Percentiles rank a stretch among this genome's conserved stretches.
Evolutionary conservation across 53 echinoderm and acorn worm genomes (phyloP).

Genomic region (Glandiceps talaboti): DNA sequence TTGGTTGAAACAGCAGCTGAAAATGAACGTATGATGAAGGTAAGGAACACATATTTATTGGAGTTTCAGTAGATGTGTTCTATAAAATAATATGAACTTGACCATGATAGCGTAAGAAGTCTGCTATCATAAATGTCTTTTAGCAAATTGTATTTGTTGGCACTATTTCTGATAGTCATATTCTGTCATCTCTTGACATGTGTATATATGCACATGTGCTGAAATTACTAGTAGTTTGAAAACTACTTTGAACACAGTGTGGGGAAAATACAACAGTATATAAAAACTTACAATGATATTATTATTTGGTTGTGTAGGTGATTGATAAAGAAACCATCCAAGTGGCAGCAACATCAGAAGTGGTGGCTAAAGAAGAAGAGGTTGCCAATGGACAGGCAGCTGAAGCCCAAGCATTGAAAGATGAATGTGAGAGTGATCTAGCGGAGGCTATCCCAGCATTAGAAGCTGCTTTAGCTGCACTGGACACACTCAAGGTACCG

Average conservation of each 20-base stretch:
- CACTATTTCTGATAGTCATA: too few species aligned
- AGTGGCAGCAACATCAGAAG: constrained; percentile 81
- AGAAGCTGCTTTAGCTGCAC: constrained; percentile 93
- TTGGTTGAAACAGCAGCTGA: constrained; percentile 92
- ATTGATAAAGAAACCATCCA: constrained; percentile 95
- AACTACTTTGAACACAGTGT: too few species aligned
- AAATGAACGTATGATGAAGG: constrained; percentile 99
- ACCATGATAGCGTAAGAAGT: too few species aligned
- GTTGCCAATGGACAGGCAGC: constrained; percentile 93
- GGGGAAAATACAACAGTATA: too few species aligned
- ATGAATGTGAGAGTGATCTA: constrained; percentile 97
- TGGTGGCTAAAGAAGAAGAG: constrained; percentile 79
- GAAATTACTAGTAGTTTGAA: too few species aligned
- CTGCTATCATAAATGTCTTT: too few species aligned
- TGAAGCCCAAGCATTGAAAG: constrained; percentile 81
- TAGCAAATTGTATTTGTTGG: too few species aligned
- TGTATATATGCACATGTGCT: too few species aligned
- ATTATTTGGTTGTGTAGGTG: constrained; percentile 33
- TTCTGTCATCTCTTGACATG: too few species aligned
- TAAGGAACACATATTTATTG: constrained; percentile 28
- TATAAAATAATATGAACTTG: too few species aligned
- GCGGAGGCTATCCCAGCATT: constrained; percentile 97
- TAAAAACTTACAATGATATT: too few species aligned
- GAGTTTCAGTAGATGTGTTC: too few species aligned
- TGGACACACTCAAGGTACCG: constrained; percentile 98